Evolutionary conservation across 2,797 vertebrate genomes (phyloP).

Genomic region (Eulemur rubriventer): DNA sequence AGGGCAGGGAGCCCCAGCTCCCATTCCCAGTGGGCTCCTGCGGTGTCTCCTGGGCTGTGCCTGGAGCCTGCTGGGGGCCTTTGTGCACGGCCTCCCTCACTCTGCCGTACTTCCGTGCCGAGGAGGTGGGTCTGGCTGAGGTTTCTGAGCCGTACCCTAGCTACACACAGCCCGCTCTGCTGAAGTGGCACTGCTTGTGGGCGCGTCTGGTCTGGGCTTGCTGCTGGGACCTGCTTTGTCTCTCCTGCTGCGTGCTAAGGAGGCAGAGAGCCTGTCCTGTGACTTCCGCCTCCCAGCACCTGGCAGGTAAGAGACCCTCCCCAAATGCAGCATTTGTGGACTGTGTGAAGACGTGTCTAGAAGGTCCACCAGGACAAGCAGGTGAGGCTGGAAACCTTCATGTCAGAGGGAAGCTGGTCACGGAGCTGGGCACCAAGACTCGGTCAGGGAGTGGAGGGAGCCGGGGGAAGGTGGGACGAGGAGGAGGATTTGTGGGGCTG

Average conservation of each 20-base stretch:
- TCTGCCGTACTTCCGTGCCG: too few relatives aligned
- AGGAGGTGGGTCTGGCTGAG: neutral
- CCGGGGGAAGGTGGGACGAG: neutral
- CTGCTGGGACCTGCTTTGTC: too few relatives aligned
- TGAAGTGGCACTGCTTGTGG: fast-evolving
- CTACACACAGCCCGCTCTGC: too few relatives aligned
- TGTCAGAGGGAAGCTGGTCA: neutral
- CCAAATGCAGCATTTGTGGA: neutral
- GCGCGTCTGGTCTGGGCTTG: neutral
- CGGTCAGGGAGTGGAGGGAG: neutral
- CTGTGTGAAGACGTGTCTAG: neutral
- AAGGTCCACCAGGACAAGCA: neutral
- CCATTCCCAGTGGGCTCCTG: neutral
- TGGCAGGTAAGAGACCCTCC: neutral
- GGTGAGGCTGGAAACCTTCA: neutral
- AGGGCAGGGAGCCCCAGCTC: neutral
- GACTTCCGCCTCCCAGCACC: neutral
- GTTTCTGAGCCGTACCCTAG: neutral
- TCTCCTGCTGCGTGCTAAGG: neutral
- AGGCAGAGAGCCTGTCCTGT: fast-evolving
- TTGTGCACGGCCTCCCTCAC: fast-evolving
- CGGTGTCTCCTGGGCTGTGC: too few relatives aligned
- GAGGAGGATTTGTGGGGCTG: neutral
- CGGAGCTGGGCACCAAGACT: neutral
- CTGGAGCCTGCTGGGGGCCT: neutral